phyloP scores from a whole-genome alignment of 1,140 invertebrate genomes.

The Drosophila eugracilis region DNA sequence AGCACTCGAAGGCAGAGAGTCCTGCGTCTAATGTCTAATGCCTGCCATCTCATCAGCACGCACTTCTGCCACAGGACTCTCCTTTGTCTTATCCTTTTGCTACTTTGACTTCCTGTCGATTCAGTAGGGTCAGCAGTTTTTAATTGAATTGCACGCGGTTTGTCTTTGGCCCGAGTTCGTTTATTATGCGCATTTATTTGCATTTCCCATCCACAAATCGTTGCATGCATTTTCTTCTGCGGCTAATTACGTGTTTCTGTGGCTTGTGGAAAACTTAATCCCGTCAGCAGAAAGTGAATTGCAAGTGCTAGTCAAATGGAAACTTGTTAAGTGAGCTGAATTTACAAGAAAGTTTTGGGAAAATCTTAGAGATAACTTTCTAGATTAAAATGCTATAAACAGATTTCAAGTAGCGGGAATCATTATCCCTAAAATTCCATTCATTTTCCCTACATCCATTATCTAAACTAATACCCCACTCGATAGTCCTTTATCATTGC shows the following conservation, averaged over 20 bases:
- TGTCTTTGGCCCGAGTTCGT: conserved; percentile 39
- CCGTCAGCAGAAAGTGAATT: conserved; percentile 50
- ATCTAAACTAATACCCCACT: not conserved
- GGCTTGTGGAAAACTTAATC: conserved; percentile 39
- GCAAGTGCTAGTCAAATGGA: conserved; percentile 4
- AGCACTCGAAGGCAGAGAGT: conserved; percentile 38
- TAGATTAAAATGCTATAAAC: not conserved
- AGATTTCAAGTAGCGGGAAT: too few species aligned
- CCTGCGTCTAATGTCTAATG: conserved; percentile 38
- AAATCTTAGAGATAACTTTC: too few species aligned
- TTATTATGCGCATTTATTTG: conserved; percentile 73
- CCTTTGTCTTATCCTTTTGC: conserved; percentile 46
- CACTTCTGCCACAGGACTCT: conserved; percentile 5
- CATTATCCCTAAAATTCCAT: too few species aligned
- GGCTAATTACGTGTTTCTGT: conserved; percentile 47
- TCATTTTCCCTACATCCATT: too few species aligned
- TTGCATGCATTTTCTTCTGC: conserved; percentile 45
- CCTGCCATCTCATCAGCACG: conserved; percentile 52
- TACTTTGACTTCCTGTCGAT: conserved; percentile 53
- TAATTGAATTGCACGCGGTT: conserved; percentile 77
- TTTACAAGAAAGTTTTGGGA: not conserved
- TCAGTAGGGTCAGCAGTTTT: conserved; percentile 69
- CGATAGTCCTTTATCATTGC: not conserved
- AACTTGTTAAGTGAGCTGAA: not conserved
- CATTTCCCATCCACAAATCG: conserved; percentile 61